Conservation (phyloP, 2,888 invertebrate species). For the Parelbella ahira region DNA sequence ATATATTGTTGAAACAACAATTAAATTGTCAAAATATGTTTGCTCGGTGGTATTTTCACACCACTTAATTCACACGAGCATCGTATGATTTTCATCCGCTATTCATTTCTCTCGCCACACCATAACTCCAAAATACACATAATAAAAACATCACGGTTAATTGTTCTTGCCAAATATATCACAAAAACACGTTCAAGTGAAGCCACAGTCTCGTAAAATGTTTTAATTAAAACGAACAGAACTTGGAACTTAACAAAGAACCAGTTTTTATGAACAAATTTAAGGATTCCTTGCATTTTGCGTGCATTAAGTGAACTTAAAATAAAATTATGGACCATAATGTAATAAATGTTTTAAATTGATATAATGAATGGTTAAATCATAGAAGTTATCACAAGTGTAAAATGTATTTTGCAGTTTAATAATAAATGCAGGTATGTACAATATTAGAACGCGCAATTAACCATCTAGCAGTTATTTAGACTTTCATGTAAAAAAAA, state of each 20-base stretch:
- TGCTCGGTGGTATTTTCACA: constrained; percentile 25
- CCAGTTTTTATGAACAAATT: constrained; percentile 7
- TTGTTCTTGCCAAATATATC: constrained; percentile 24
- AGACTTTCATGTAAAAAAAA: too few relatives aligned
- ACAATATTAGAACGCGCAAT: too few relatives aligned
- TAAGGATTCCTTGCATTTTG: background rate
- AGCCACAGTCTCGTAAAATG: constrained; percentile 11
- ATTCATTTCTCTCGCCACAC: constrained; percentile 11
- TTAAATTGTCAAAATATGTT: constrained; percentile 28
- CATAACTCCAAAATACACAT: constrained; percentile 15
- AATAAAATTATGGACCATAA: too few relatives aligned
- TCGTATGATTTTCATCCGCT: constrained; percentile 6
- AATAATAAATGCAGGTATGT: too few relatives aligned
- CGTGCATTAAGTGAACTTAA: too few relatives aligned
- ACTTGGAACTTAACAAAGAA: constrained; percentile 9
- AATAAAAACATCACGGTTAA: constrained; percentile 26
- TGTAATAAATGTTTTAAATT: too few relatives aligned
- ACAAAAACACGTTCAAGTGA: constrained; percentile 18
- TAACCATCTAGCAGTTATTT: too few relatives aligned
- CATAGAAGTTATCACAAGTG: too few relatives aligned
- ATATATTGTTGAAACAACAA: constrained; percentile 26
- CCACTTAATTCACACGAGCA: constrained; percentile 22
- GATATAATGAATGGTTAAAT: too few relatives aligned
- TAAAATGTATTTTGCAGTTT: too few relatives aligned
- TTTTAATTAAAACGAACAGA: constrained; percentile 20